phyloP scores from a whole-genome alignment of 2,888 invertebrate species.

The Drosophila nr. perissopoda region DNA sequence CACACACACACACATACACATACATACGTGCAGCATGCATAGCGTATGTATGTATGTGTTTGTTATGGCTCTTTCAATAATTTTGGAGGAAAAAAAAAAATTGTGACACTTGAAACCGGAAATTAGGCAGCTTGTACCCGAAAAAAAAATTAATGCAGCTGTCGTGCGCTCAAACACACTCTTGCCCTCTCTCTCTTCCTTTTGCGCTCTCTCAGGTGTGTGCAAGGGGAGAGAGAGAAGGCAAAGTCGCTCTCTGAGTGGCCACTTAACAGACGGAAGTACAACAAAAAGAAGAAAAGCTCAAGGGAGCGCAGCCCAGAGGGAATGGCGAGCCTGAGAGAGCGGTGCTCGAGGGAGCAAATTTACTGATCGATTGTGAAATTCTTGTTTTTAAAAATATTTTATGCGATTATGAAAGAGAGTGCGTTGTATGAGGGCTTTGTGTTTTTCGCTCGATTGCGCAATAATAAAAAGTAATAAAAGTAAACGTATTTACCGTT shows the following conservation, averaged over 20 bases:
- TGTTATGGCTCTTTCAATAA: conserved; percentile 74
- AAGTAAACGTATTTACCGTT: conserved; percentile 1
- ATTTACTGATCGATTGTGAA: conserved; percentile 28
- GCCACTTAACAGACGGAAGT: conserved; percentile 32
- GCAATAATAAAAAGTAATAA: conserved; percentile 26
- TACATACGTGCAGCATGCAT: conserved; percentile 8
- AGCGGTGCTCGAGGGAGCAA: conserved; percentile 24
- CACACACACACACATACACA: conserved; percentile 13
- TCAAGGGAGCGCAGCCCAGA: conserved; percentile 18
- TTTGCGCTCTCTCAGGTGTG: conserved; percentile 38
- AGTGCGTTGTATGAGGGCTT: background rate
- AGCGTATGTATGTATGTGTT: conserved; percentile 22
- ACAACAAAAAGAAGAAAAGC: conserved; percentile 22
- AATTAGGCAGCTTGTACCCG: conserved; percentile 67
- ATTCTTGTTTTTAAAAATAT: conserved; percentile 23
- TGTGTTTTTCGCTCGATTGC: conserved; percentile 24
- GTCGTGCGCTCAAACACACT: conserved; percentile 39
- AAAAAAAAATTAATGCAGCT: conserved; percentile 56
- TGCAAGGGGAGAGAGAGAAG: conserved; percentile 8
- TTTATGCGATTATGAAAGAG: conserved; percentile 15
- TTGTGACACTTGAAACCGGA: conserved; percentile 75
- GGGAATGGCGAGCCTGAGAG: conserved; percentile 9
- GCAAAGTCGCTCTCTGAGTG: conserved; percentile 13
- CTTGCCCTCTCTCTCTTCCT: conserved; percentile 12
- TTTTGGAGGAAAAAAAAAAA: conserved; percentile 53